Base-by-base conservation (phyloP, 2,888 invertebrate genomes). In the Amorpha juglandis region DNA sequence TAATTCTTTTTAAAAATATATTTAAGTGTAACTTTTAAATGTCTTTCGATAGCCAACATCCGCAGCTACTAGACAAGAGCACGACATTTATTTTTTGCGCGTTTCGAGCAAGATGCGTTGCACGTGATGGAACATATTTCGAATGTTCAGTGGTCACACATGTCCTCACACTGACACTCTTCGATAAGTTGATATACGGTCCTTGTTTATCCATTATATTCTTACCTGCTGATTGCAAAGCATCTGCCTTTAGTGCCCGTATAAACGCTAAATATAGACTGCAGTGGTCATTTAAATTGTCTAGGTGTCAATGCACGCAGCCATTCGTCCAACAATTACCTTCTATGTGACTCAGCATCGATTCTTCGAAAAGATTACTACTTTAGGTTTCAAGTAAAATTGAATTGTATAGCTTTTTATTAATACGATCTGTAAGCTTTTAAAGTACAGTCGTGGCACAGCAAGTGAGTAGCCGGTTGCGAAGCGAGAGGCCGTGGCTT, bases 61-160 rank as follows among this genome's bases (percentile, higher is more conserved):
- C 79, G 77, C 71, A 71, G 73, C 74, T 75, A 74, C 74, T 77
- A 78, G 72, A 77, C 75, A 78, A 80, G 79, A 74, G 79, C 77
- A 81, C 75, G 81, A 76, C 77, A 77, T 80, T 78, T 74, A 77
- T 82, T 82, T 87, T 85, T 86, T 86, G 80, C 63, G 52, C 35
- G 53, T 76, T 74, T 67, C 67, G 64, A 66, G 65, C 71, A 74
- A 86, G 82, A 84, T 89, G 87, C 75, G 71, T 66, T 75, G 79
- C 90, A 90, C 83, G 85, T 91, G 89, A 85, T 19, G 50, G 9
- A 16, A 19, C 66, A 74, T 69, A 72, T 71, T 91, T 88, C 84
- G 91, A 92, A 91, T 77, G 78, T 78, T 74, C 75, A 71, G 70
- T 69, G 69, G 71, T 70, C 78, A 78, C 90, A 88, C 82, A 90